Evolutionary conservation across 2,888 invertebrate species (phyloP).

Genomic region (Sphinx pinastri): DNA sequence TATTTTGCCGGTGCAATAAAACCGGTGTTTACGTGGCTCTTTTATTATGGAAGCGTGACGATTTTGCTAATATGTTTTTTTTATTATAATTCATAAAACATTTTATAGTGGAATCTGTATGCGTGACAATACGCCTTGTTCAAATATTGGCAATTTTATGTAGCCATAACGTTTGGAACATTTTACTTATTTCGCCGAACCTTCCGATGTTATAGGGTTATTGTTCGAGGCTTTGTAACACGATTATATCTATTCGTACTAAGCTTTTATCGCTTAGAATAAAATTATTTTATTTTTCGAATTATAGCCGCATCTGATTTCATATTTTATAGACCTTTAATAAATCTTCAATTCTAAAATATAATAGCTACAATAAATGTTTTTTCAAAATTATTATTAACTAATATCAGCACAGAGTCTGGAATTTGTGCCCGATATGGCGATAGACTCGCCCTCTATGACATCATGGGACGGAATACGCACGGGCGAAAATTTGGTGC

Average conservation of each 20-base stretch:
- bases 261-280: background rate
- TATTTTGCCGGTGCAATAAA: constrained; percentile 74
- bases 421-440: too few relatives aligned
- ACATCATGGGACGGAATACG: too few relatives aligned
- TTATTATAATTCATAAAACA: constrained; percentile 74
- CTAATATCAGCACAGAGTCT: too few relatives aligned
- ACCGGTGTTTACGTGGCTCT: constrained; percentile 65
- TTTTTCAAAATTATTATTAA: too few relatives aligned
- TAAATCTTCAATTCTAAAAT: too few relatives aligned
- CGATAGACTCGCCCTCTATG: too few relatives aligned
- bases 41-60: constrained; percentile 72
- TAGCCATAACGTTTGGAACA: constrained; percentile 17
- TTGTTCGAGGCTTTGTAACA: constrained; percentile 19
- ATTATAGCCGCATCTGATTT: background rate
- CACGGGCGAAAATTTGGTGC: too few relatives aligned
- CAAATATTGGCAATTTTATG: constrained; percentile 23
- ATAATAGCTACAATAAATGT: too few relatives aligned
- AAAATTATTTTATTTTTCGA: background rate
- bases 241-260: constrained; percentile 10
- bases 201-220: constrained; percentile 1
- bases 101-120: constrained; percentile 42
- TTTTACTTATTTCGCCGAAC: constrained; percentile 16
- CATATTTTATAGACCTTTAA: too few relatives aligned
- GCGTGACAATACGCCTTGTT: constrained; percentile 25
- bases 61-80: constrained; percentile 69